Evolutionary conservation across 2,797 vertebrate species (phyloP).

Genomic region (Emys orbicularis): DNA sequence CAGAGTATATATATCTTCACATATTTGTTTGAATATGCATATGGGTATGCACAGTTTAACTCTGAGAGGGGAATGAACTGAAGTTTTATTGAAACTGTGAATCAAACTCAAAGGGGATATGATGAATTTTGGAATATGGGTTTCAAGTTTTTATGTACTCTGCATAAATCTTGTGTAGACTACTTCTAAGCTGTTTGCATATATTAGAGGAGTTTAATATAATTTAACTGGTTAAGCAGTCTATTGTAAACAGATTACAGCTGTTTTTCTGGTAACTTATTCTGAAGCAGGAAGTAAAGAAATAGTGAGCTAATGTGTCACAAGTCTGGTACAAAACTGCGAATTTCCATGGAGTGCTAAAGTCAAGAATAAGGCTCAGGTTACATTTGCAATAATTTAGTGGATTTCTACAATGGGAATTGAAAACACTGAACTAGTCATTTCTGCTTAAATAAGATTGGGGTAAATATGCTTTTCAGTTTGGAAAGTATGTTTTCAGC

Average conservation of each 20-base stretch:
- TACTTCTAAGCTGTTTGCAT: neutral
- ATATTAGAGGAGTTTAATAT: neutral
- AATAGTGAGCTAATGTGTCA: neutral
- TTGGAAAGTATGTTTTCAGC: slow-evolving; percentile 32
- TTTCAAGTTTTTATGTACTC: neutral
- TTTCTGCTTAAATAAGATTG: slow-evolving; percentile 2
- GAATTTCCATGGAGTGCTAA: neutral
- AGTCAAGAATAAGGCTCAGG: neutral
- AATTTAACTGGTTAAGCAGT: slow-evolving; percentile 46
- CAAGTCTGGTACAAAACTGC: neutral
- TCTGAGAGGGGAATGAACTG: neutral
- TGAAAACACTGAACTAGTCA: neutral
- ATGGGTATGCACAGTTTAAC: neutral
- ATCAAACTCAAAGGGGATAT: neutral
- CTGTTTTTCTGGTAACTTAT: slow-evolving; percentile 12
- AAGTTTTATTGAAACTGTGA: neutral
- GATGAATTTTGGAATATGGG: neutral
- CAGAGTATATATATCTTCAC: accelerated
- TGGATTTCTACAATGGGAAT: slow-evolving; percentile 31
- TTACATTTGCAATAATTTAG: neutral
- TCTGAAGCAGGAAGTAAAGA: neutral
- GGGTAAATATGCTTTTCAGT: neutral
- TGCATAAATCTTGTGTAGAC: neutral
- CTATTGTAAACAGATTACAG: slow-evolving; percentile 52
- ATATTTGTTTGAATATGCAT: neutral